A percentile compares a stretch with the other conserved stretches of the same genome.
Evolutionary conservation across 1,140 invertebrate genomes (phyloP).

Genomic region (Hyles euphorbiae): DNA sequence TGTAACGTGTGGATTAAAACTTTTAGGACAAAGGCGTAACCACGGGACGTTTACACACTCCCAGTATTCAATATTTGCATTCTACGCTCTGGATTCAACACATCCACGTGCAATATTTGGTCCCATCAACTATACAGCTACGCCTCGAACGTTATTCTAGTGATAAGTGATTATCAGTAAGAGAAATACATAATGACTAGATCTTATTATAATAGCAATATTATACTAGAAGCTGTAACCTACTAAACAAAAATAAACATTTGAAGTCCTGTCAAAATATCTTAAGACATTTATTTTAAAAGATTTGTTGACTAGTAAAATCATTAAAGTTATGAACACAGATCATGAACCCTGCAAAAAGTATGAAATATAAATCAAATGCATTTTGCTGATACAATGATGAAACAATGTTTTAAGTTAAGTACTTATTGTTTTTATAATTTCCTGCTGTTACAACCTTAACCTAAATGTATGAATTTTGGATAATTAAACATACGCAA

Average conservation of each 20-base stretch:
- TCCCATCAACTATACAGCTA: conserved; percentile 60
- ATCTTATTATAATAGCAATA: conserved; percentile 16
- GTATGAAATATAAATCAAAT: conserved; percentile 17
- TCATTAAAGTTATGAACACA: conserved; percentile 42
- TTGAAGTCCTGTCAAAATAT: conserved; percentile 2
- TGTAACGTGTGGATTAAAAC: conserved; percentile 13
- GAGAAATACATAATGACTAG: conserved; percentile 35
- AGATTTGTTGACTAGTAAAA: conserved; percentile 36
- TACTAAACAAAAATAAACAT: background rate
- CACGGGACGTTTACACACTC: conserved; percentile 56
- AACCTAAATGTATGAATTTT: background rate
- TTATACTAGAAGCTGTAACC: background rate
- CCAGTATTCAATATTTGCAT: conserved; percentile 31
- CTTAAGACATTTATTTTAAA: conserved; percentile 20
- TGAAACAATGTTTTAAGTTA: background rate
- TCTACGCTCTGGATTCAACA: conserved; percentile 39
- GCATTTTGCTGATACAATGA: background rate
- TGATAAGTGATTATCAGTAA: conserved; percentile 12
- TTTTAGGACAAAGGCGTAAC: conserved; percentile 56
- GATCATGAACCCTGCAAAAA: conserved; percentile 51
- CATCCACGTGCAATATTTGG: conserved; percentile 47
- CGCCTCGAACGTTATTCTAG: conserved; percentile 46
- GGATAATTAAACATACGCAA: background rate
- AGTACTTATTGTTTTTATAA: too few species aligned
- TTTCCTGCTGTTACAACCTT: too few species aligned